phyloP scores from a whole-genome alignment of 2,888 invertebrate species.

The Euclidia mi region DNA sequence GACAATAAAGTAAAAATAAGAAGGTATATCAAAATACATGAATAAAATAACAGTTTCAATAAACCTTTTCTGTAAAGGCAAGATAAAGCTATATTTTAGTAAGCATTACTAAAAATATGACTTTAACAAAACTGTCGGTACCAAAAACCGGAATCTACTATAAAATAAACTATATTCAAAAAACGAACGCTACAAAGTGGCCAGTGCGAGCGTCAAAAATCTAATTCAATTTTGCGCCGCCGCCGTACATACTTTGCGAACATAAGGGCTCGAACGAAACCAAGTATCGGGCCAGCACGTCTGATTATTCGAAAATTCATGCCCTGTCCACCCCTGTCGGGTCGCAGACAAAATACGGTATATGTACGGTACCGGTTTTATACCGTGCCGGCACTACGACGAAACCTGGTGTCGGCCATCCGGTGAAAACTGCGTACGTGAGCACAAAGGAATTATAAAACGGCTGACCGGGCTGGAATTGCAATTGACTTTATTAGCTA shows the following conservation, averaged over 20 bases:
- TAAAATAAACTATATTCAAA: too few species aligned
- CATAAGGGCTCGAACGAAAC: slow-evolving; percentile 20
- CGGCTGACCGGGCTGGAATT: slow-evolving; percentile 39
- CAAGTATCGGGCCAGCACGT: slow-evolving; percentile 46
- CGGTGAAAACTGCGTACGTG: slow-evolving; percentile 47
- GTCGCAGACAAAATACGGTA: slow-evolving; percentile 75
- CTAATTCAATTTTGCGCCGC: background rate
- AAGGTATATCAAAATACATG: too few species aligned
- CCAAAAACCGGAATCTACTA: too few species aligned
- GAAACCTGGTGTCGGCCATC: slow-evolving; percentile 41
- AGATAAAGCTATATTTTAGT: too few species aligned
- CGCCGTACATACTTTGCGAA: slow-evolving; percentile 6
- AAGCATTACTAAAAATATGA: too few species aligned
- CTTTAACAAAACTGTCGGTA: too few species aligned
- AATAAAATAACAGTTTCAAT: too few species aligned
- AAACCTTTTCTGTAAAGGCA: too few species aligned
- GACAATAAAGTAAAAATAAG: too few species aligned
- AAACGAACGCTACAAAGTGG: too few species aligned
- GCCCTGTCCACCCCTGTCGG: slow-evolving; percentile 76
- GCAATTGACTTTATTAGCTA: slow-evolving; percentile 40
- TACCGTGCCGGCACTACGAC: slow-evolving; percentile 58
- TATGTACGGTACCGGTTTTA: slow-evolving; percentile 73
- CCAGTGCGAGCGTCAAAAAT: background rate
- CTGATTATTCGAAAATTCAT: slow-evolving; percentile 85
- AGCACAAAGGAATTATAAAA: slow-evolving; percentile 59